Percentiles rank a stretch among this genome's conserved stretches.
phyloP scores from a whole-genome alignment of 2,113 vertebrate genomes.

The Anas platyrhynchos region DNA sequence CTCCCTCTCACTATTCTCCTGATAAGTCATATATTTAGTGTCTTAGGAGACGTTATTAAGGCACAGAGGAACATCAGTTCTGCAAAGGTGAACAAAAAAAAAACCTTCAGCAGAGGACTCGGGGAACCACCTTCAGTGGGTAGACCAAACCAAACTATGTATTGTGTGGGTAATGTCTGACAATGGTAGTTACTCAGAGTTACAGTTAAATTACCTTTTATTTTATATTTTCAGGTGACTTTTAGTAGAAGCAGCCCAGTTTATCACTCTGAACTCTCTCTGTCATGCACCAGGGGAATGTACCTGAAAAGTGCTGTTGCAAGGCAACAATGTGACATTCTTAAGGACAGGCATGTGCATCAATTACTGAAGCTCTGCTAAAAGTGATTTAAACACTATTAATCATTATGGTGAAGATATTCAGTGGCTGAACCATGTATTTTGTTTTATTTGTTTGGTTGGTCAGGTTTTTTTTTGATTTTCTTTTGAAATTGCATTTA shows the following conservation, averaged over 20 bases:
- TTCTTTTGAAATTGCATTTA: not conserved
- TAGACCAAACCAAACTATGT: not conserved
- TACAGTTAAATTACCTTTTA: not conserved
- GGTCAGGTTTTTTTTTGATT: too few species aligned
- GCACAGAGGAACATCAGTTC: slow-evolving; percentile 12
- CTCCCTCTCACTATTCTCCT: not conserved
- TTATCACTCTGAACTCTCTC: not conserved
- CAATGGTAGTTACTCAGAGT: not conserved
- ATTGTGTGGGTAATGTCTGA: not conserved
- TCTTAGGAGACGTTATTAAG: slow-evolving; percentile 18
- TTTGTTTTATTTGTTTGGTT: not conserved
- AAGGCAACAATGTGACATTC: not conserved
- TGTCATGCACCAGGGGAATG: not conserved
- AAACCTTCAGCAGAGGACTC: slow-evolving; percentile 9
- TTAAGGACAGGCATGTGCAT: not conserved
- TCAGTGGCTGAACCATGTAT: not conserved
- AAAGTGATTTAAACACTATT: not conserved
- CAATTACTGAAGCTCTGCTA: not conserved
- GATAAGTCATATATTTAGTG: slow-evolving; percentile 27
- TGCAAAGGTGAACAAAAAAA: not conserved
- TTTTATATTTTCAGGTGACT: not conserved
- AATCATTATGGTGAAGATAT: not conserved
- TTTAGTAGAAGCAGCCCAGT: not conserved
- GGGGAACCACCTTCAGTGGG: not conserved
- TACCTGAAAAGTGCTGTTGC: not conserved